Evolutionary conservation across 2,797 vertebrate genomes (phyloP).

Genomic region (Eremophila alpestris): DNA sequence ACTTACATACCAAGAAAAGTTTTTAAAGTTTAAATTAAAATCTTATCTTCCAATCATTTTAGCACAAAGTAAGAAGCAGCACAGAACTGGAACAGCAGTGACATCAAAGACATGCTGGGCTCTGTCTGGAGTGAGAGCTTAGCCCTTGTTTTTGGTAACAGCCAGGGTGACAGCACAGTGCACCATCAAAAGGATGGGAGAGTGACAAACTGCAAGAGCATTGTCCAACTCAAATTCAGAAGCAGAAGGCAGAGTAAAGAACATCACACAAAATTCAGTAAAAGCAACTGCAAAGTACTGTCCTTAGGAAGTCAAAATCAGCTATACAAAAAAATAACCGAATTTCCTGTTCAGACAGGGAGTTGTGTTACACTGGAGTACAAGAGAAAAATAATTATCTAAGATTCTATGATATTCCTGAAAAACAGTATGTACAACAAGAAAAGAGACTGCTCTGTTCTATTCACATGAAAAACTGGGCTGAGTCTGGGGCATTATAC

Average conservation of each 20-base stretch:
- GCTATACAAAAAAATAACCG: neutral
- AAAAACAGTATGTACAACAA: neutral
- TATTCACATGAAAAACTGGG: neutral
- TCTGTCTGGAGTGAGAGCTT: neutral
- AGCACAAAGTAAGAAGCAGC: neutral
- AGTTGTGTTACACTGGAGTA: neutral
- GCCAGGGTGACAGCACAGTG: neutral
- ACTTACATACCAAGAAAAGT: slow-evolving; percentile 6
- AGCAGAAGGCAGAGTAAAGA: slow-evolving; percentile 31
- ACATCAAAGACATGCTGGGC: neutral
- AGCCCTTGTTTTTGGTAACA: neutral
- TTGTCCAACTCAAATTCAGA: slow-evolving; percentile 30
- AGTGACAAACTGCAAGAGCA: slow-evolving; percentile 32
- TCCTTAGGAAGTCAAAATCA: neutral
- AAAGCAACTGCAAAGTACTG: neutral
- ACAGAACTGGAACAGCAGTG: neutral
- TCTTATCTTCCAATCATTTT: slow-evolving; percentile 35
- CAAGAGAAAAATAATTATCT: neutral
- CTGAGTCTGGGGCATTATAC: neutral
- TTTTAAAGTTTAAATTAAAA: slow-evolving; percentile 56
- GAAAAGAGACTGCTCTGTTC: neutral
- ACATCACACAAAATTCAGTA: slow-evolving; percentile 3
- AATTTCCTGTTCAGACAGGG: neutral
- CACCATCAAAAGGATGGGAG: neutral
- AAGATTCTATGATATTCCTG: neutral